Evolutionary conservation across 1,140 invertebrate genomes (phyloP), one percentile per base, ranked within the genome.

Genomic region (Dreissena polymorpha): DNA sequence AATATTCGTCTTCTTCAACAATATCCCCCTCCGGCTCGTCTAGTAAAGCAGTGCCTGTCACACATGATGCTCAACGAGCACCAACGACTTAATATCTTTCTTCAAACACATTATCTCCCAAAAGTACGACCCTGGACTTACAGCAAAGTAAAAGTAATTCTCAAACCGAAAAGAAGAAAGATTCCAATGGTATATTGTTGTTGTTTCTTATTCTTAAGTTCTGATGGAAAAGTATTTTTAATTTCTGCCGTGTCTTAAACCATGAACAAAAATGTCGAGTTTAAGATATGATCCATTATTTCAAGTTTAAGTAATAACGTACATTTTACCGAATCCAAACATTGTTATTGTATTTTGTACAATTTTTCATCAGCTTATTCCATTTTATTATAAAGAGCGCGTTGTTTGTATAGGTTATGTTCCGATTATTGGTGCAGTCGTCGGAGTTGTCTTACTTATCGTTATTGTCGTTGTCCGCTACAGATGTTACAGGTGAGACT

Each of bases 401-500:
- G 13, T 76, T 63, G 74, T 14, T 76, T 14, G 0, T 67, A 51
- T n/a, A 25, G 8, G 23, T 67, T 51, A 63, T 49, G 57, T 50
- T 63, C 21, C 67, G 0, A 27, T 76, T 10, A 60, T 76, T 21
- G 74, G 74, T 14, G 29, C n/a, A 53, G 74, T 13, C 25, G 39
- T 76, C 39, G 74, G 74, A 14, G 63, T 67, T 14, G 74, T 76
- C 7, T 21, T 76, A 3, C 18, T 76, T 21, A 23, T 51, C 25
- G 63, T 50, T 14, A 14, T 67, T 6, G 21, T 18, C 25, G 14
- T 76, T 51, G 74, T 39, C 39, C 2, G 60, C 0, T 65, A 64
- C 29, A 76, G 67, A 67, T 50, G 55, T 65, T 67, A 76, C 39
- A 76, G 60, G 74, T 76, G 53, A 18, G 74, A 25, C 10, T 25